Evolutionary conservation across 2,113 vertebrate genomes (phyloP).

Genomic region (Cromileptes altivelis): DNA sequence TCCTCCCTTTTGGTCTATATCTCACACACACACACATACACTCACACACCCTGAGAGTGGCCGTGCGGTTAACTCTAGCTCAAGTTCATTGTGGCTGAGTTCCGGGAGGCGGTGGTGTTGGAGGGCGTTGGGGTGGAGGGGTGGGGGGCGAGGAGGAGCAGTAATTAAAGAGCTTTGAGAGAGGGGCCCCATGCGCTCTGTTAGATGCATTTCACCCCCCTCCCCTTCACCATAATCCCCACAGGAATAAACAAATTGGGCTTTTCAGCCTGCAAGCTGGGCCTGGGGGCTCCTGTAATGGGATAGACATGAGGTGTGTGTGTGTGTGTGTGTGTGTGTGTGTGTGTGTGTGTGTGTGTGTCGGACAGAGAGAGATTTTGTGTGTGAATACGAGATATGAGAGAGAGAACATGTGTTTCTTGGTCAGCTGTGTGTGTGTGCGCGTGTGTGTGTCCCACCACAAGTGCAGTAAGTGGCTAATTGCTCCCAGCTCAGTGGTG

Average conservation of each 20-base stretch:
- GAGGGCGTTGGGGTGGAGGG: constrained; percentile 20
- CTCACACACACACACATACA: not conserved
- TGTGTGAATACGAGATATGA: constrained; percentile 48
- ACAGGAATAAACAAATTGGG: constrained; percentile 86
- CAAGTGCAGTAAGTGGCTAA: constrained; percentile 70
- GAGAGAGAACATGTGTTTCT: constrained; percentile 62
- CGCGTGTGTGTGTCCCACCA: constrained; percentile 27
- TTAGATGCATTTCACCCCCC: constrained; percentile 79
- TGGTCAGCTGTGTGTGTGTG: constrained; percentile 26
- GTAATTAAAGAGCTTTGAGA: constrained; percentile 82
- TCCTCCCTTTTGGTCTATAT: constrained; percentile 36
- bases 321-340: constrained; percentile 36
- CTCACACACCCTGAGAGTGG: constrained; percentile 31
- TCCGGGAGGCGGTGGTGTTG: constrained; percentile 52
- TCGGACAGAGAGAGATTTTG: constrained; percentile 24
- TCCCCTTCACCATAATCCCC: constrained; percentile 73
- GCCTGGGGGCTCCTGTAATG: constrained; percentile 75
- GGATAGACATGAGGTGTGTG: constrained; percentile 61
- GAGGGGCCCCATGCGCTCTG: constrained; percentile 72
- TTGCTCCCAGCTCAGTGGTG: constrained; percentile 66
- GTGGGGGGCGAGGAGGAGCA: constrained; percentile 61
- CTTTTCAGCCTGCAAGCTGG: constrained; percentile 80
- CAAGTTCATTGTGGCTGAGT: constrained; percentile 79
- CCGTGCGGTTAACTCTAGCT: constrained; percentile 64
- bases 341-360: constrained; percentile 23